Conservation (phyloP, 2,888 invertebrate genomes). For the Digitonthophagus gazella region DNA sequence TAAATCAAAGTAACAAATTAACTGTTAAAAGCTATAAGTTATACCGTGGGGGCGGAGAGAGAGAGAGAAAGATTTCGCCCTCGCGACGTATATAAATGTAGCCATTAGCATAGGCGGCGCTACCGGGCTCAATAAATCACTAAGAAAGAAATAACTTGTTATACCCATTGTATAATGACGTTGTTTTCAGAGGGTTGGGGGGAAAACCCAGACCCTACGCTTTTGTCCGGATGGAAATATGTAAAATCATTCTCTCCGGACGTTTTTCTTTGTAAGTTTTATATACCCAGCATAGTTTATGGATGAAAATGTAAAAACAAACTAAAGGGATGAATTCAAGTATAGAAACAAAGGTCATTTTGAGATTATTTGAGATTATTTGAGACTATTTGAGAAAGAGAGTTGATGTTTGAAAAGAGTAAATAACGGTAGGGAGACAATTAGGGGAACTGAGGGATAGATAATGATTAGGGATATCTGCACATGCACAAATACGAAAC, state of each 20-base stretch:
- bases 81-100: slow-evolving; percentile 52
- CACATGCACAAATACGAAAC: slow-evolving; percentile 19
- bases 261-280: slow-evolving; percentile 18
- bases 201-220: slow-evolving; percentile 28
- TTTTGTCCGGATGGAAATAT: slow-evolving; percentile 42
- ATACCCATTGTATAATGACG: slow-evolving; percentile 51
- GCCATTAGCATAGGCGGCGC: slow-evolving; percentile 54
- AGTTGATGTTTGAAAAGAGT: slow-evolving; percentile 15
- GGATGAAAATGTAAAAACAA: too few species aligned
- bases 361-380: neutral
- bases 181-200: slow-evolving; percentile 43
- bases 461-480: slow-evolving; percentile 52
- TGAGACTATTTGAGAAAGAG: slow-evolving; percentile 22
- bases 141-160: slow-evolving; percentile 53
- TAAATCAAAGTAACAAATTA: slow-evolving; percentile 55
- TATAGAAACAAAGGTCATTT: neutral
- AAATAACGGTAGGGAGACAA: slow-evolving; percentile 49
- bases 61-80: slow-evolving; percentile 2
- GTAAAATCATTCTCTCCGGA: slow-evolving; percentile 39
- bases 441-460: slow-evolving; percentile 49
- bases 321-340: slow-evolving; percentile 9
- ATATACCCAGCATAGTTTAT: slow-evolving; percentile 24
- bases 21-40: slow-evolving; percentile 52
- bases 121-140: slow-evolving; percentile 51
- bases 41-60: slow-evolving; percentile 35